A percentile compares a stretch with the other conserved stretches of the same genome.
These are phyloP conservation scores for Erythrocercus mccallii DNA, from an alignment of 2,113 vertebrate species.

Conservation along the genomic window DNA sequence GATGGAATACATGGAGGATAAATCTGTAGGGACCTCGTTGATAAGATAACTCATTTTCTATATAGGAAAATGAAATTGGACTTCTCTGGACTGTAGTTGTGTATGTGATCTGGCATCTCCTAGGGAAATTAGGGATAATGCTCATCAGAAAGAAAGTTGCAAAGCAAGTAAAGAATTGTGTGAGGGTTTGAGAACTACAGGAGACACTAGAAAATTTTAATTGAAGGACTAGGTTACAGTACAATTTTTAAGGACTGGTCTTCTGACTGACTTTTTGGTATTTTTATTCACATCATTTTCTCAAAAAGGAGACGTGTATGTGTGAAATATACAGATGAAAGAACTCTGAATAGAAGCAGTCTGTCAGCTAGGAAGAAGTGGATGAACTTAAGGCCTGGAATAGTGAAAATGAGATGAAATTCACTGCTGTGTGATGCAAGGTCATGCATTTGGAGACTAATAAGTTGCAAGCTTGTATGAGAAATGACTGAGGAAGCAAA, in stretches of 20 bases:
- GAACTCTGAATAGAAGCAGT: not conserved
- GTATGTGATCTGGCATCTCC: constrained; percentile 41
- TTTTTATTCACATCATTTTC: not conserved
- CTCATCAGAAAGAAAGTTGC: not conserved
- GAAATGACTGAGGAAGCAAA: constrained; percentile 46
- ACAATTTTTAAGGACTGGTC: not conserved
- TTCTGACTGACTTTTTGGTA: not conserved
- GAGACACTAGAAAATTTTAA: not conserved
- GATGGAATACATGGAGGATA: constrained; percentile 12
- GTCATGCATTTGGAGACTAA: not conserved
- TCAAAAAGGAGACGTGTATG: not conserved
- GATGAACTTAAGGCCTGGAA: not conserved
- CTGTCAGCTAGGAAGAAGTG: not conserved
- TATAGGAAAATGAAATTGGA: constrained; percentile 5
- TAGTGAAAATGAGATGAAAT: not conserved
- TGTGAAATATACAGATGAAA: not conserved
- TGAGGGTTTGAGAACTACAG: not conserved
- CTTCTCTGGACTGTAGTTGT: not conserved
- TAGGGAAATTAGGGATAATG: constrained; percentile 1
- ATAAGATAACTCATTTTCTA: constrained; percentile 41
- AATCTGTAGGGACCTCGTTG: not conserved
- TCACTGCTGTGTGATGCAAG: not conserved
- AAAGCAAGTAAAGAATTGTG: not conserved
- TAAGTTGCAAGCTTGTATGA: not conserved
- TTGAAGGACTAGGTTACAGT: not conserved